A percentile compares a stretch with the other conserved stretches of the same genome.
These are phyloP conservation scores for Dasypolia templi DNA, from an alignment of 2,888 invertebrate genomes.

Conservation along the genomic window DNA sequence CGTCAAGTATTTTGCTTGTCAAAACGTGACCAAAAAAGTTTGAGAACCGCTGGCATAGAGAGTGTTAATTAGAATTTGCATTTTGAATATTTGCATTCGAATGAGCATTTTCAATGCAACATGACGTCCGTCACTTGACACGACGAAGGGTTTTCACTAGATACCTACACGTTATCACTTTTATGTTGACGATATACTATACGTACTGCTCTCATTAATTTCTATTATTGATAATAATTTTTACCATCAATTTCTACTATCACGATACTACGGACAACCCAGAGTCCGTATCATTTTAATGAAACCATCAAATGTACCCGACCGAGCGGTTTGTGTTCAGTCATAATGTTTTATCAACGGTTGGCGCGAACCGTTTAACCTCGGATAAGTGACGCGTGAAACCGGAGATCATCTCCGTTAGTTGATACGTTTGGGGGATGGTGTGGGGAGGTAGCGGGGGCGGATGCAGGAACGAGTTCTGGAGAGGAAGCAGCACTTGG, in stretches of 20 bases:
- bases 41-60: no score
- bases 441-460: slow-evolving; percentile 30
- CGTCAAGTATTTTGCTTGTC: no score
- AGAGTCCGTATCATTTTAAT: slow-evolving; percentile 38
- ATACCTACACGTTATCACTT: no score
- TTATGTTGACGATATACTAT: neutral
- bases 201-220: neutral
- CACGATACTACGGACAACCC: neutral
- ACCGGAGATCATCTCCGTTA: slow-evolving; percentile 58
- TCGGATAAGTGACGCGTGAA: slow-evolving; percentile 46
- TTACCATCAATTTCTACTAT: slow-evolving; percentile 13
- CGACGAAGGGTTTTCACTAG: neutral
- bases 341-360: slow-evolving; percentile 48
- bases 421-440: slow-evolving; percentile 5
- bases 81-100: neutral
- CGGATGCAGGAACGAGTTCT: slow-evolving; percentile 4
- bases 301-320: slow-evolving; percentile 23
- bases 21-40: no score
- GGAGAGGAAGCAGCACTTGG: neutral
- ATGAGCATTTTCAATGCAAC: neutral
- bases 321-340: slow-evolving; percentile 33
- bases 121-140: neutral
- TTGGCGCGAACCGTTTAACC: slow-evolving; percentile 61
- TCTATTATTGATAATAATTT: neutral
- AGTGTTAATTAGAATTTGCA: neutral